Evolutionary conservation across 2,113 vertebrate genomes (phyloP).

Genomic region (Athene cunicularia): DNA sequence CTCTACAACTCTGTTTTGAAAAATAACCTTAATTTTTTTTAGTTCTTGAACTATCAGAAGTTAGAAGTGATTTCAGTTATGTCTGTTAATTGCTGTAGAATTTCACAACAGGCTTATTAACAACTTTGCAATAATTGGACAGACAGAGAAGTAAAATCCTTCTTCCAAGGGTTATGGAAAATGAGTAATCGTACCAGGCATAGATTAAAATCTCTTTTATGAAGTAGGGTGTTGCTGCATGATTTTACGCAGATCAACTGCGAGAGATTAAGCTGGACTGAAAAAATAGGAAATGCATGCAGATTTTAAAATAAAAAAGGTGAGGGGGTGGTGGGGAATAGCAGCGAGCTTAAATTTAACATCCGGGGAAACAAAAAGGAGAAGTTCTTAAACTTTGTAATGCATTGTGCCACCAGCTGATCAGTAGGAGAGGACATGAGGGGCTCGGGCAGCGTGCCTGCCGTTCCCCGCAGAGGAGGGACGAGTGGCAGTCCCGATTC

Average conservation of each 20-base stretch:
- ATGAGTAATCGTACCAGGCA: neutral
- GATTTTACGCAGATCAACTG: neutral
- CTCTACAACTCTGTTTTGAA: neutral
- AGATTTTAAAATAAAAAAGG: neutral
- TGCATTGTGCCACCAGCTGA: neutral
- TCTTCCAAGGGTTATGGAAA: neutral
- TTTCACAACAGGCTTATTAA: neutral
- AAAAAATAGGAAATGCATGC: neutral
- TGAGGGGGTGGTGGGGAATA: rapidly evolving
- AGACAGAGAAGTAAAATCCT: neutral
- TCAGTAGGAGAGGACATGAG: rapidly evolving
- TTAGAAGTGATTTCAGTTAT: neutral
- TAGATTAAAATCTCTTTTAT: neutral
- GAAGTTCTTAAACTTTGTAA: neutral
- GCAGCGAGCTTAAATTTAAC: neutral
- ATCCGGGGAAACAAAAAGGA: neutral
- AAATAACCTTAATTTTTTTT: neutral
- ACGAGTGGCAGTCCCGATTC: rapidly evolving
- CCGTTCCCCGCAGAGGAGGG: neutral
- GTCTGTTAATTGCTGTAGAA: neutral
- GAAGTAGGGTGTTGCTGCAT: neutral
- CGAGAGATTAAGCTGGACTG: neutral
- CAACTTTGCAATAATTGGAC: neutral
- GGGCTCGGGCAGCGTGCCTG: rapidly evolving
- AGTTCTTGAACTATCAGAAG: neutral